A percentile compares a stretch with the other conserved stretches of the same genome.
phyloP scores from a whole-genome alignment of 2,888 invertebrate species.

The Andrena dorsata region DNA sequence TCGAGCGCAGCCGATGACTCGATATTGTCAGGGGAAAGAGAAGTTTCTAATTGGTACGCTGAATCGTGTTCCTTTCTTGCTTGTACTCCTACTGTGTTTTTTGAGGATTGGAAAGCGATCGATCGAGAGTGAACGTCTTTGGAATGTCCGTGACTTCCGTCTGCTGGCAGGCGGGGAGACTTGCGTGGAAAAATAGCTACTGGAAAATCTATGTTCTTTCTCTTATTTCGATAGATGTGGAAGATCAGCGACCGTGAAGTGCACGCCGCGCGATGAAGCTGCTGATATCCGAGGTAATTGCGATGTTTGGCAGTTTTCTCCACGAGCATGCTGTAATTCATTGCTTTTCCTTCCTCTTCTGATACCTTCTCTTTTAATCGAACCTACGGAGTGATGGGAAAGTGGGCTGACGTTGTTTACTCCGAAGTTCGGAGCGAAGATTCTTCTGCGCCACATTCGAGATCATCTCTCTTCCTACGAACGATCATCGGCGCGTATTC shows the following conservation, averaged over 20 bases:
- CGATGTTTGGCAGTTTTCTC: conserved; percentile 45
- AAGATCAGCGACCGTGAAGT: conserved; percentile 40
- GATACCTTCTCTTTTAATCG: no score
- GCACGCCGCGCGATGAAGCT: conserved; percentile 20
- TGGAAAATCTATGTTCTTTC: conserved; percentile 20
- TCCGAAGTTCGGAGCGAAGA: no score
- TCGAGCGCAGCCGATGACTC: background rate
- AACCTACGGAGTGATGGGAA: background rate
- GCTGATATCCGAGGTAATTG: conserved; percentile 27
- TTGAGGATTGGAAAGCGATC: conserved; percentile 46
- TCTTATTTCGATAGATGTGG: conserved; percentile 21
- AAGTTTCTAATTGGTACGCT: conserved; percentile 1
- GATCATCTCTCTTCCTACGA: background rate
- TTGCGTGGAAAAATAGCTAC: conserved; percentile 51
- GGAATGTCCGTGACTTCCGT: conserved; percentile 30
- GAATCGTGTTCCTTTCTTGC: background rate
- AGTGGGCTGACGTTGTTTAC: background rate
- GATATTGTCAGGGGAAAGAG: conserved; percentile 7
- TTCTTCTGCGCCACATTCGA: no score
- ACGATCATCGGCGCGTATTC: no score
- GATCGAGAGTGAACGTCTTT: conserved; percentile 40
- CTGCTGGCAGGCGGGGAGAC: conserved; percentile 13
- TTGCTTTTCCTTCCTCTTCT: background rate
- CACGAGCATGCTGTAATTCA: conserved; percentile 13
- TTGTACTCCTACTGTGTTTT: background rate